phyloP scores from a whole-genome alignment of 1,140 invertebrate species.

The Drosophila triauraria region DNA sequence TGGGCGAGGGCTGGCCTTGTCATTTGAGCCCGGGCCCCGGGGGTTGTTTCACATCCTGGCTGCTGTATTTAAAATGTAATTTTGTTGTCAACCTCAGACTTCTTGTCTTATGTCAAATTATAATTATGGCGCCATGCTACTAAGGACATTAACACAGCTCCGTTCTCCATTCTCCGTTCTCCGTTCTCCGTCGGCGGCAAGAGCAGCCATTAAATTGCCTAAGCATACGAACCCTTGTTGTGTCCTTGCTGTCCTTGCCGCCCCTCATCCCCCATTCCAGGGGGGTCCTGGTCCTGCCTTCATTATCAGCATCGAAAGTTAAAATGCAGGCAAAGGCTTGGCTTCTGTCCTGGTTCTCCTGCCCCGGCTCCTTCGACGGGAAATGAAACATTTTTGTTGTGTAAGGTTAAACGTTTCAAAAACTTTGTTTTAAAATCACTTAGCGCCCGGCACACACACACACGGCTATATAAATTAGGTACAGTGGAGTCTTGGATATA shows the following conservation, averaged over 20 bases:
- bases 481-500: neutral
- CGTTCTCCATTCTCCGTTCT: neutral
- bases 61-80: conserved; percentile 82
- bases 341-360: neutral
- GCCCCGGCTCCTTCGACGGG: conserved; percentile 5
- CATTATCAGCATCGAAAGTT: conserved; percentile 81
- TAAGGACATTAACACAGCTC: conserved; percentile 77
- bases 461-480: conserved; percentile 12
- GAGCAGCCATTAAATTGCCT: conserved; percentile 76
- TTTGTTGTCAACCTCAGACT: conserved; percentile 85
- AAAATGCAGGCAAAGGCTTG: conserved; percentile 63
- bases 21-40: conserved; percentile 10
- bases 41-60: conserved; percentile 42
- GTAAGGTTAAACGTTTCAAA: conserved; percentile 80
- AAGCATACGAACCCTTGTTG: conserved; percentile 65
- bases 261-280: neutral
- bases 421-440: conserved; percentile 83
- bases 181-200: conserved; percentile 20
- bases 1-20: neutral
- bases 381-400: conserved; percentile 65
- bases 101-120: conserved; percentile 85
- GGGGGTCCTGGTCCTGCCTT: conserved; percentile 40
- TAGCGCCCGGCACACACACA: conserved; percentile 53
- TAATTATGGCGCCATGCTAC: conserved; percentile 84
- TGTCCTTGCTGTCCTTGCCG: conserved; percentile 24